Conservation (phyloP, 2,113 vertebrate species). For the Halcyon senegalensis region DNA sequence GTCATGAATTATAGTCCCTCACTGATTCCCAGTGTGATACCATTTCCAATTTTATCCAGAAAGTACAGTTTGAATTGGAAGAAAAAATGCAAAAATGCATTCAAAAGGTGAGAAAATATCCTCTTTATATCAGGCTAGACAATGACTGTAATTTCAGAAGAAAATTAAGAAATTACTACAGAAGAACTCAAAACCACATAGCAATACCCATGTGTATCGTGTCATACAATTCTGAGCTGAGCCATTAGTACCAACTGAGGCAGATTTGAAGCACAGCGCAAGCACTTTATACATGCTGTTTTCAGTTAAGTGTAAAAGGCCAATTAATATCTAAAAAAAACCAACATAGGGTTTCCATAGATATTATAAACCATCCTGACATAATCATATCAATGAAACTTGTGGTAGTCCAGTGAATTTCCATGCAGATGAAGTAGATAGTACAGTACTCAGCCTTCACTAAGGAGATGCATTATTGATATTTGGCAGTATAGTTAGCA, state of each 20-base stretch:
- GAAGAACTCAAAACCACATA: background rate
- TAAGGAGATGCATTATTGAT: background rate
- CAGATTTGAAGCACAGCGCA: background rate
- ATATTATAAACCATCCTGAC: background rate
- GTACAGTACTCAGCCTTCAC: background rate
- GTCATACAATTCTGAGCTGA: background rate
- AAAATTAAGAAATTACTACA: background rate
- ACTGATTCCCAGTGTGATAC: conserved; percentile 33
- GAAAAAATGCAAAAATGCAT: conserved; percentile 17
- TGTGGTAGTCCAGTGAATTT: background rate
- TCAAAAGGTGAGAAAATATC: conserved; percentile 21
- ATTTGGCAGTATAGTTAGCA: background rate
- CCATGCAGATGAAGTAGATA: background rate
- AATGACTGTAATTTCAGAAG: conserved; percentile 8
- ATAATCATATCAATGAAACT: background rate
- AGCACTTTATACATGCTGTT: background rate
- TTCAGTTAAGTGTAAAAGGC: background rate
- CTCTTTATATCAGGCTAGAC: conserved; percentile 5
- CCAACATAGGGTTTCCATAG: background rate
- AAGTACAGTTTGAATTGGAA: conserved; percentile 36
- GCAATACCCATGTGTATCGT: background rate
- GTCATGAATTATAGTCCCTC: conserved; percentile 60
- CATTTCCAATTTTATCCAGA: conserved; percentile 39
- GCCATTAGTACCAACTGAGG: background rate
- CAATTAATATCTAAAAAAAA: background rate